Evolutionary conservation across 2,797 vertebrate genomes (phyloP).

Genomic region (Allobates femoralis): DNA sequence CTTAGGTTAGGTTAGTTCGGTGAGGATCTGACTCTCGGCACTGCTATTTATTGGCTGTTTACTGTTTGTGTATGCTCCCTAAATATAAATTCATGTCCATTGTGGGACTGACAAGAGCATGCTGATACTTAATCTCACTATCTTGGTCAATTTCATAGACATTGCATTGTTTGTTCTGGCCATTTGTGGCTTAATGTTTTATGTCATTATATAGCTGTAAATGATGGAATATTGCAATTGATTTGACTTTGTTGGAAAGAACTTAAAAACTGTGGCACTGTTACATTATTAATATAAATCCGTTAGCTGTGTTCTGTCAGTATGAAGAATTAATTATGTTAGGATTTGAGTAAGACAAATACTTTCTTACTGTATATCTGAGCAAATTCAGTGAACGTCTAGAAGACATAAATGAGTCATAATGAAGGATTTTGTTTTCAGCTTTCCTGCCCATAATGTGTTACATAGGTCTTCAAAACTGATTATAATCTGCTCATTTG

Average conservation of each 20-base stretch:
- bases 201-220: background rate
- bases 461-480: constrained; percentile 17
- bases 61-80: too few species aligned
- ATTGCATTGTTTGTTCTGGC: background rate
- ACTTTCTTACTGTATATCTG: constrained; percentile 3
- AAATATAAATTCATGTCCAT: too few species aligned
- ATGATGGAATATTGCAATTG: background rate
- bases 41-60: too few species aligned
- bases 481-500: constrained; percentile 30
- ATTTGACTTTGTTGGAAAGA: background rate
- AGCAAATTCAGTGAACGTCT: constrained; percentile 4
- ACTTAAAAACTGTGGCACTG: background rate
- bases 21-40: too few species aligned
- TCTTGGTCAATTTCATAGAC: too few species aligned
- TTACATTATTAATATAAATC: constrained; percentile 24
- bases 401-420: constrained; percentile 26
- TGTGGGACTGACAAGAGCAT: too few species aligned
- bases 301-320: background rate
- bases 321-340: constrained; percentile 26
- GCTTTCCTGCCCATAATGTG: constrained; percentile 19
- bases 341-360: constrained; percentile 10
- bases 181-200: background rate
- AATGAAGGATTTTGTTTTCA: constrained; percentile 16
- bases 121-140: too few species aligned
- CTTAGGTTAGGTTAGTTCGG: too few species aligned